Evolutionary conservation across 2,797 vertebrate genomes (phyloP), one percentile per base, ranked within the genome.

Genomic region (Acipenser ruthenus): DNA sequence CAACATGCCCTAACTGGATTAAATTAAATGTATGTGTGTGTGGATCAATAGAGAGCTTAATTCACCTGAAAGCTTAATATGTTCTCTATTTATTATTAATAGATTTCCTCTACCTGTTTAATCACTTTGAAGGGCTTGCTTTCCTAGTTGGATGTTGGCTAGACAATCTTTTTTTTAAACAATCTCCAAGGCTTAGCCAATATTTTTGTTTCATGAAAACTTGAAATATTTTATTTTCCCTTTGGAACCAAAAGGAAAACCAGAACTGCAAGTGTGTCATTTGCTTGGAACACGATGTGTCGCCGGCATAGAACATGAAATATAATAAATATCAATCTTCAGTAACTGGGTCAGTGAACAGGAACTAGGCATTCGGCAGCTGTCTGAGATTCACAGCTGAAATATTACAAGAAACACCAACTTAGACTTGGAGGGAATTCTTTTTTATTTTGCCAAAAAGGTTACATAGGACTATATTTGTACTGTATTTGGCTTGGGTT

Each of bases 301-400:
- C 48, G 37, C 58, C 50, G 23, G 52, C 37, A 10, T 12, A n/a
- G 55, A 8, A 11, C 15, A 37, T 66, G 65, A 58, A 58, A 50
- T n/a, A 66, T 58, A n/a, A 65, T 49, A 66, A 13, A 51, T 6
- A 6, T 15, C 6, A 12, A 47, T 9, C 48, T n/a, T 12, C 9
- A 15, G 55, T 8, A 13, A 13, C 50, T 15, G 58, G 6, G 7
- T 53, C 49, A 52, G 18, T 61, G 63, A 49, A 61, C 49, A 60
- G 37, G 13, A 37, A 37, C 23, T 13, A 23, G 58, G 50, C 15
- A 50, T 60, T 47, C 49, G 50, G 64, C 67, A 68, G 60, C 23
- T 69, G 63, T 50, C 63, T 69, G 49, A 65, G 68, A 50, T 15
- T 10, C 8, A 8, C 23, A 61, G 50, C n/a, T 52, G 61, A 49